Evolutionary conservation across 2,797 vertebrate genomes (phyloP).

Genomic region (Hoplostethus mediterraneus): DNA sequence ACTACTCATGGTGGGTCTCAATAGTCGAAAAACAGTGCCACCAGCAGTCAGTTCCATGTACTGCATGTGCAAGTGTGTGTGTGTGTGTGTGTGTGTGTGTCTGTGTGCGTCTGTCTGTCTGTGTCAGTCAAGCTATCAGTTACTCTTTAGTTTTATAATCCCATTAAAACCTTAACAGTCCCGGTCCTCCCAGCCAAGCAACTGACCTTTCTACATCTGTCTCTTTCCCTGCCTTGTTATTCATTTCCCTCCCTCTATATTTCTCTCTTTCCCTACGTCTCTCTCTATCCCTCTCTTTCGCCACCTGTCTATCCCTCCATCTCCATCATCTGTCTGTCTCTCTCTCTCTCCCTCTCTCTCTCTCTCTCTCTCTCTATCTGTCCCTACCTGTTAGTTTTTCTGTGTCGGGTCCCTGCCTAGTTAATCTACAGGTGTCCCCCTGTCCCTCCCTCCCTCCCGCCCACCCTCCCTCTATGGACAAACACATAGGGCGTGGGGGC

Average conservation of each 20-base stretch:
- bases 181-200: constrained; percentile 60
- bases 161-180: constrained; percentile 71
- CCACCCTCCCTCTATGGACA: constrained; percentile 87
- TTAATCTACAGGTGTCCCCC: constrained; percentile 88
- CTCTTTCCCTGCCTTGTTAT: constrained; percentile 63
- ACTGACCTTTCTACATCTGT: constrained; percentile 61
- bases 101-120: constrained; percentile 62
- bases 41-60: constrained; percentile 71
- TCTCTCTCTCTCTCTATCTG: constrained; percentile 60
- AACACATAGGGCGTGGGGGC: constrained; percentile 89
- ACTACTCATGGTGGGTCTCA: constrained; percentile 70
- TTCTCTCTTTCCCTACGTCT: constrained; percentile 41
- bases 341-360: no score
- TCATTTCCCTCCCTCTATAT: constrained; percentile 61
- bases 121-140: constrained; percentile 66
- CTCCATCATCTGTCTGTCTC: constrained; percentile 44
- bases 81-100: constrained; percentile 63
- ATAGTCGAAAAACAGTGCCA: constrained; percentile 78
- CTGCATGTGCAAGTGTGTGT: constrained; percentile 74
- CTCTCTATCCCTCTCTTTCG: constrained; percentile 27
- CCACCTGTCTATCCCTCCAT: constrained; percentile 53
- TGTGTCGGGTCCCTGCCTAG: constrained; percentile 86
- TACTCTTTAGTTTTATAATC: constrained; percentile 66
- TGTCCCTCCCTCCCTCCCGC: constrained; percentile 84
- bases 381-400: constrained; percentile 81